These are phyloP conservation scores for Lepidiolamprologus cunningtoni DNA, from an alignment of 2,113 vertebrate genomes.

Conservation along the genomic window DNA sequence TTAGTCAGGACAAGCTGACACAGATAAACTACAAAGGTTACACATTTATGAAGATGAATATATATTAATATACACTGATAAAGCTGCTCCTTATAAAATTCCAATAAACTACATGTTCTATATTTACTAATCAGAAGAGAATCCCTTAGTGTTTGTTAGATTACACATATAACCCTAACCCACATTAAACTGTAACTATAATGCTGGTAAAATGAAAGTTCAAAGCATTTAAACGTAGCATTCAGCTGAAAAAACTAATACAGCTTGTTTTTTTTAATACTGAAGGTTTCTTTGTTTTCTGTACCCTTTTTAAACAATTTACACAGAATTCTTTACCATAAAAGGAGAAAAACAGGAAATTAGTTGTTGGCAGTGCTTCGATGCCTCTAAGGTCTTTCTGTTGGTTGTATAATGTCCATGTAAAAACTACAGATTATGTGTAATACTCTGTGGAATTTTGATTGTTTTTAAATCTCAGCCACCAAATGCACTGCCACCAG, in stretches of 20 bases:
- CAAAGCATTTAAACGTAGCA: neutral
- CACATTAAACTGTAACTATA: neutral
- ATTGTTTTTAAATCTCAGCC: neutral
- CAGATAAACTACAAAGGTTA: neutral
- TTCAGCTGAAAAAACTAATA: neutral
- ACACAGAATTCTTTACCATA: neutral
- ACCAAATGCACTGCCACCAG: neutral
- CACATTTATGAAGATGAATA: neutral
- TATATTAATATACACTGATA: neutral
- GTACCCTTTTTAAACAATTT: neutral
- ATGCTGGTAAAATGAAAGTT: neutral
- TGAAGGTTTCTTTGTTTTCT: neutral
- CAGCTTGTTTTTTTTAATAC: neutral
- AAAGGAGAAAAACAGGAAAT: neutral
- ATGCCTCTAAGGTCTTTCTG: neutral
- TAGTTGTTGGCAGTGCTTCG: neutral
- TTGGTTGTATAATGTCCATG: neutral
- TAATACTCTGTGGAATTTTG: neutral
- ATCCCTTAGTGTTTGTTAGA: neutral
- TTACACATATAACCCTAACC: neutral
- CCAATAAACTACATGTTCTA: neutral
- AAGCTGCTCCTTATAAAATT: neutral
- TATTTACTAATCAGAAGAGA: neutral
- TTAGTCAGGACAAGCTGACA: neutral
- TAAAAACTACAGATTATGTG: neutral